Evolutionary conservation across 1,140 invertebrate genomes (phyloP).

Genomic region (Caenorhabditis remanei): DNA sequence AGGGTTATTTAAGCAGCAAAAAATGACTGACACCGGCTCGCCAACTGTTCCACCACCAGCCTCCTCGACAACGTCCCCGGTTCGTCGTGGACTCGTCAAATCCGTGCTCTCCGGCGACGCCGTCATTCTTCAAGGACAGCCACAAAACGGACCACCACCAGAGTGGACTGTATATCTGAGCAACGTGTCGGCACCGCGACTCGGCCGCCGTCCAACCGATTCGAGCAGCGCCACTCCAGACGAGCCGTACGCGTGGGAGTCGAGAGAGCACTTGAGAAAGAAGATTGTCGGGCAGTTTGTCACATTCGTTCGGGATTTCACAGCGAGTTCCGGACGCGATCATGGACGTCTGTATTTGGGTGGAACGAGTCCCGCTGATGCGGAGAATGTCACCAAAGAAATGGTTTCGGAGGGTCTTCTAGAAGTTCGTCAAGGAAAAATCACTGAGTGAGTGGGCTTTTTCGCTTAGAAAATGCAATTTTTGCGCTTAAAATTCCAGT

Average conservation of each 20-base stretch:
- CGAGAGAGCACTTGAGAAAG: conserved; percentile 91
- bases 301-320: conserved; percentile 81
- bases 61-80: conserved; percentile 14
- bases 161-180: conserved; percentile 91
- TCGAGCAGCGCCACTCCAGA: conserved; percentile 80
- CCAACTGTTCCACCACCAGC: conserved; percentile 48
- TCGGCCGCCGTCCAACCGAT: conserved; percentile 84
- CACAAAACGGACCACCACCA: conserved; percentile 85
- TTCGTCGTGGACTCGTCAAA: conserved; percentile 58
- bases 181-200: conserved; percentile 90
- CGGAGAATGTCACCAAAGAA: conserved; percentile 89
- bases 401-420: conserved; percentile 90
- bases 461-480: conserved; percentile 50
- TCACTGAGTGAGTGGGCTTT: conserved; percentile 81
- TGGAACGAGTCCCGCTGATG: conserved; percentile 77
- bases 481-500: conserved; percentile 24
- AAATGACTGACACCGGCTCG: conserved; percentile 35
- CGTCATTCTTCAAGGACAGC: conserved; percentile 86
- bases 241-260: conserved; percentile 92
- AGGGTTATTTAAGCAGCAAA: conserved; percentile 43
- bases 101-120: conserved; percentile 91
- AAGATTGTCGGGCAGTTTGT: conserved; percentile 92
- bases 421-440: conserved; percentile 86
- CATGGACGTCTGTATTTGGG: conserved; percentile 88
- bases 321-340: conserved; percentile 84